Conservation (phyloP, 2,113 vertebrate genomes). For the Phrynocephalus versicolor region DNA sequence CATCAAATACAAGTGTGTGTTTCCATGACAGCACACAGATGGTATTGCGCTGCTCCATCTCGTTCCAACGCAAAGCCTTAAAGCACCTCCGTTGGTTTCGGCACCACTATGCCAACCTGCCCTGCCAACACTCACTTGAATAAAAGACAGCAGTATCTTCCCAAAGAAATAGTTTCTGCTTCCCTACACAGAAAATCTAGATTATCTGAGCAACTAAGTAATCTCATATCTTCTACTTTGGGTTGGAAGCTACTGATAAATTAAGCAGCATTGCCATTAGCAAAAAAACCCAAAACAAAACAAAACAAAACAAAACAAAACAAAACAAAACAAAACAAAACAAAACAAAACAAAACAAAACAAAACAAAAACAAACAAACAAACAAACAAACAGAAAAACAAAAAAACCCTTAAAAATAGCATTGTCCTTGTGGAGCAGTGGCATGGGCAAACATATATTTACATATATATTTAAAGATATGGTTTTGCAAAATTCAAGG, state of each 20-base stretch:
- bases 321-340: too few species aligned
- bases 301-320: too few species aligned
- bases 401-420: too few species aligned
- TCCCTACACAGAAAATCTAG: slow-evolving; percentile 11
- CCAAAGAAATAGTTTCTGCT: slow-evolving; percentile 33
- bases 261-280: not conserved
- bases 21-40: not conserved
- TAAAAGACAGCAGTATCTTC: not conserved
- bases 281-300: too few species aligned
- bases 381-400: too few species aligned
- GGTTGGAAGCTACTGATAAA: not conserved
- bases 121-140: not conserved
- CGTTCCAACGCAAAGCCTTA: not conserved
- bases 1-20: slow-evolving; percentile 40
- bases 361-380: too few species aligned
- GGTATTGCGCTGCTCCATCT: slow-evolving; percentile 13
- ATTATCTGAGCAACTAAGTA: slow-evolving; percentile 10
- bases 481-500: slow-evolving; percentile 20
- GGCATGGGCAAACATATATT: too few species aligned
- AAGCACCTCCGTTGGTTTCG: not conserved
- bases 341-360: too few species aligned
- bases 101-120: slow-evolving; percentile 11
- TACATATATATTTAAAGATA: too few species aligned
- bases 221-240: not conserved
- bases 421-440: too few species aligned